Evolutionary conservation across 2,888 invertebrate genomes (phyloP).

Genomic region (Erebia aethiops): DNA sequence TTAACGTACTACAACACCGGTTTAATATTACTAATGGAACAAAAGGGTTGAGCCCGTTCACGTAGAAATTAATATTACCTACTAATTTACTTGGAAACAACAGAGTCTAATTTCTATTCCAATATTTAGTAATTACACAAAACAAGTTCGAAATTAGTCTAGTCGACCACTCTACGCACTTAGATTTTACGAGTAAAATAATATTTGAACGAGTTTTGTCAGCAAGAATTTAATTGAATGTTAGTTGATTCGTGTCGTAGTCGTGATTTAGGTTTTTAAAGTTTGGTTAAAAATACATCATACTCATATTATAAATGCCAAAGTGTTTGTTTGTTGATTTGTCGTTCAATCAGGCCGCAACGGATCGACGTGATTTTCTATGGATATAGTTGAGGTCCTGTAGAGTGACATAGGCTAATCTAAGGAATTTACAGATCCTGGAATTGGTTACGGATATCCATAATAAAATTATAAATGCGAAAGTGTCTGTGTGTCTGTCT

Average conservation of each 20-base stretch:
- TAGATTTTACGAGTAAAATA: neutral
- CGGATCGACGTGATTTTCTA: no score
- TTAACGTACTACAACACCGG: conserved; percentile 48
- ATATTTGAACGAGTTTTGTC: neutral
- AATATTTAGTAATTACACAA: conserved; percentile 9
- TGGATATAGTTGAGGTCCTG: no score
- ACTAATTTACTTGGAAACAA: conserved; percentile 35
- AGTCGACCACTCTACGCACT: neutral
- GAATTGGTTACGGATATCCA: no score
- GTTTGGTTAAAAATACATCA: no score
- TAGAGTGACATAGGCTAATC: no score
- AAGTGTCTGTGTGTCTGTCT: no score
- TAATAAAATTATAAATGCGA: no score
- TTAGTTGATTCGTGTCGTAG: neutral
- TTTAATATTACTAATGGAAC: conserved; percentile 64
- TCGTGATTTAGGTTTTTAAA: no score
- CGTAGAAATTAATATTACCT: conserved; percentile 42
- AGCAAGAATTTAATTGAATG: neutral
- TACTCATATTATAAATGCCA: no score
- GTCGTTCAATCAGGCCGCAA: no score
- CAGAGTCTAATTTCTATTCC: neutral
- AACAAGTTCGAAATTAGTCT: neutral
- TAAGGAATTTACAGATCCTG: no score
- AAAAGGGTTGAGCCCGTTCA: conserved; percentile 55
- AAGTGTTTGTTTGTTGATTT: no score